Conservation (phyloP, 1,140 invertebrate genomes). For the Sitobion miscanthi region DNA sequence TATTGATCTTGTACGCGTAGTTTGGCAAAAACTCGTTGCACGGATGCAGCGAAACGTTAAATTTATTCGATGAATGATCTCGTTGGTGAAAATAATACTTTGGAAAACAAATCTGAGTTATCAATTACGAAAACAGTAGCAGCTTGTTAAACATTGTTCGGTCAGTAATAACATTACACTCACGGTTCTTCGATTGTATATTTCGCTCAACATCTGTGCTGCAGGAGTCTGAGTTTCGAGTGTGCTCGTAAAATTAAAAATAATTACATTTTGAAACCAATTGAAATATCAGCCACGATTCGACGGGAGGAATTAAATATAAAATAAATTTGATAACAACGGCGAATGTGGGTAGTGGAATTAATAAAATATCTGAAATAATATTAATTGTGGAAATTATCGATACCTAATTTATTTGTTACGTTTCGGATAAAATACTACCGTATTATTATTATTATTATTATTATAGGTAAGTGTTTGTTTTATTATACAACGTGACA, state of each 20-base stretch:
- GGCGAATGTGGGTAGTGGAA: neutral
- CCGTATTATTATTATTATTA: too few species aligned
- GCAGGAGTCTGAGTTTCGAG: neutral
- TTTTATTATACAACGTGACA: neutral
- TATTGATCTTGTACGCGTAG: neutral
- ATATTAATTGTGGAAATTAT: neutral
- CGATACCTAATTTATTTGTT: neutral
- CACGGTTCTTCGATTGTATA: neutral
- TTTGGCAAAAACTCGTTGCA: neutral
- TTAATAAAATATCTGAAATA: neutral
- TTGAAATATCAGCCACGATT: neutral
- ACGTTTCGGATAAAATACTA: neutral
- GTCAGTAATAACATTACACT: neutral
- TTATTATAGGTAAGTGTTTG: neutral
- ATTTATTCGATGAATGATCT: slow-evolving; percentile 10
- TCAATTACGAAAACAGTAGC: neutral
- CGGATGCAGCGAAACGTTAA: neutral
- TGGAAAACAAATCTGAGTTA: neutral
- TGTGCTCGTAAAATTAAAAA: neutral
- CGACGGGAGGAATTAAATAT: neutral
- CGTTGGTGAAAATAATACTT: slow-evolving; percentile 1
- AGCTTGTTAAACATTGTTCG: slow-evolving; percentile 5
- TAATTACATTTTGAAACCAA: slow-evolving; percentile 1
- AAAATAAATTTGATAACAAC: slow-evolving; percentile 1
- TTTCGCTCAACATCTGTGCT: neutral